A percentile compares a stretch with the other conserved stretches of the same genome.
These are phyloP conservation scores for Tetramorium bicarinatum DNA, from an alignment of 2,888 invertebrate species.

Conservation along the genomic window DNA sequence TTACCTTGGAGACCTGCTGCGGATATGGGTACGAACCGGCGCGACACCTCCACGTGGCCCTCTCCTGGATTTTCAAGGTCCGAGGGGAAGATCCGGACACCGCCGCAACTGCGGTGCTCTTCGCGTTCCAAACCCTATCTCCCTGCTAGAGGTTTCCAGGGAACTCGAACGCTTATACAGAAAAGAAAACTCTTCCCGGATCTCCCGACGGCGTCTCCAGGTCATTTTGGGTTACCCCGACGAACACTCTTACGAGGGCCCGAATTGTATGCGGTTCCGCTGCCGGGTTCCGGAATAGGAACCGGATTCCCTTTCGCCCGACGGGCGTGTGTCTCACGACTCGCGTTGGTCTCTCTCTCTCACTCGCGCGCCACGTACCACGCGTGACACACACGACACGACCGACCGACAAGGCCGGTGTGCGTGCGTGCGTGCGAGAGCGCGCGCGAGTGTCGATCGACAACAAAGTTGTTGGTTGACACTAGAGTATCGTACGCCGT, in stretches of 20 bases:
- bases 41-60: constrained; percentile 78
- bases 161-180: constrained; percentile 79
- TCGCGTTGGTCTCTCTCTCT: too few relatives aligned
- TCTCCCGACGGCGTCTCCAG: not conserved
- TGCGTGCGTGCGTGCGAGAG: too few relatives aligned
- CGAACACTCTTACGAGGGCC: not conserved
- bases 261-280: too few relatives aligned
- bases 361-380: too few relatives aligned
- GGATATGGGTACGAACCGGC: constrained; percentile 19
- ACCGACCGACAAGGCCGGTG: too few relatives aligned
- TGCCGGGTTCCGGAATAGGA: too few relatives aligned
- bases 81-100: constrained; percentile 85
- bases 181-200: not conserved
- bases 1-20: too few relatives aligned
- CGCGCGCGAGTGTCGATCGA: too few relatives aligned
- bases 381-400: too few relatives aligned
- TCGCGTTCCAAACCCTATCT: constrained; percentile 87
- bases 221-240: not conserved
- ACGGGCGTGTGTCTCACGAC: too few relatives aligned
- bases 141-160: constrained; percentile 83
- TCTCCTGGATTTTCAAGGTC: constrained; percentile 90
- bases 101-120: constrained; percentile 86
- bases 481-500: constrained; percentile 80
- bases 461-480: too few relatives aligned
- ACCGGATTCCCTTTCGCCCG: too few relatives aligned